phyloP scores from a whole-genome alignment of 2,888 invertebrate genomes.

The Penaeus monodon region DNA sequence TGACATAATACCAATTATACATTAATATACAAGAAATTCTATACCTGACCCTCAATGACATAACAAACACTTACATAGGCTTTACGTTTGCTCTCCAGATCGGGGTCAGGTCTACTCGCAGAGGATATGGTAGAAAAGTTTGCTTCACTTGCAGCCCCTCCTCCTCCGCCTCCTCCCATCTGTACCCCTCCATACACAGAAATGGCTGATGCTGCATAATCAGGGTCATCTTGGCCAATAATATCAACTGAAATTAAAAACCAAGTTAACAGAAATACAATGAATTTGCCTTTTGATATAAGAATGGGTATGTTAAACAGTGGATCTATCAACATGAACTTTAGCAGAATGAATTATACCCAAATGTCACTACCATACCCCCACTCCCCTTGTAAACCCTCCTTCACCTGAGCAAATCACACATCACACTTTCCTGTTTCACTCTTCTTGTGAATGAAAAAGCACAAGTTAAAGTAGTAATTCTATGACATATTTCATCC shows the following conservation, averaged over 20 bases:
- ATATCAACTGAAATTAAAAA: conserved; percentile 47
- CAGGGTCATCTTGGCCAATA: conserved; percentile 51
- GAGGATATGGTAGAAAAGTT: conserved; percentile 46
- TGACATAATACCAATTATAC: not conserved
- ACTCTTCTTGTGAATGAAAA: no score
- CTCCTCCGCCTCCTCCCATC: conserved; percentile 38
- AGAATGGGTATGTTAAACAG: no score
- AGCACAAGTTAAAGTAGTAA: no score
- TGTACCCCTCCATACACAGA: conserved; percentile 48
- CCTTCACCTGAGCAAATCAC: no score
- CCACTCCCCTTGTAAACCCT: no score
- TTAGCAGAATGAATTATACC: no score
- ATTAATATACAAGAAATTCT: not conserved
- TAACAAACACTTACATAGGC: conserved; percentile 50
- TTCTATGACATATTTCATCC: no score
- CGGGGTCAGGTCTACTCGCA: conserved; percentile 46
- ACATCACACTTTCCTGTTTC: no score
- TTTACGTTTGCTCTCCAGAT: conserved; percentile 50
- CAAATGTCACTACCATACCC: no score
- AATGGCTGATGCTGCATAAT: conserved; percentile 46
- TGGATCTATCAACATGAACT: no score
- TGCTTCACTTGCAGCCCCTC: conserved; percentile 46
- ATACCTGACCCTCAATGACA: not conserved
- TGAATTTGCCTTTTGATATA: no score
- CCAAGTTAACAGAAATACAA: not conserved